A percentile compares a stretch with the other conserved stretches of the same genome.
These are phyloP conservation scores for Pomacea canaliculata DNA, from an alignment of 2,888 invertebrate species.

Conservation along the genomic window DNA sequence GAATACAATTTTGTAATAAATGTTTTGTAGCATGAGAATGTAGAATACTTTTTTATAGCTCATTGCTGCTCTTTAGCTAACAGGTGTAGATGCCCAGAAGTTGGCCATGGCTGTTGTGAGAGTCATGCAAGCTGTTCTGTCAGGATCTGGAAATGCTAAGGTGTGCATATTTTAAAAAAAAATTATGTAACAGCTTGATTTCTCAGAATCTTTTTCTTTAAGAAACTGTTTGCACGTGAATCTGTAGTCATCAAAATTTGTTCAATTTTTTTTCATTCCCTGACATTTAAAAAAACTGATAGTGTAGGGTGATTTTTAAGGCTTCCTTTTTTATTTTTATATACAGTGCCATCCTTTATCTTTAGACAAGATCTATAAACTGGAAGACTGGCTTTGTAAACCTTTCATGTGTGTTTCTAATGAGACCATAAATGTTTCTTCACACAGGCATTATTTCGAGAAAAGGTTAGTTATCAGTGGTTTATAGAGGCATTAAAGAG, in stretches of 20 bases:
- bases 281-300: background rate
- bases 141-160: slow-evolving; percentile 60
- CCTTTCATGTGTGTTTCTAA: too few species aligned
- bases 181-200: too few species aligned
- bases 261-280: background rate
- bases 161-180: slow-evolving; percentile 31
- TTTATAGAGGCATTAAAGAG: slow-evolving; percentile 69
- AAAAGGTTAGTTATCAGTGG: slow-evolving; percentile 66
- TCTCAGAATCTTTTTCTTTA: background rate
- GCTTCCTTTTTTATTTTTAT: too few species aligned
- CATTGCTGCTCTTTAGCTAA: slow-evolving; percentile 44
- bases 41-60: too few species aligned
- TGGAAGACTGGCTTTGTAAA: too few species aligned
- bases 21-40: too few species aligned
- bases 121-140: slow-evolving; percentile 57
- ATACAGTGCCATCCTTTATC: too few species aligned
- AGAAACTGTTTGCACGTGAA: background rate
- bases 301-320: background rate
- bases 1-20: too few species aligned
- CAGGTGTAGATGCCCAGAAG: slow-evolving; percentile 55
- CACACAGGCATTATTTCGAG: slow-evolving; percentile 65
- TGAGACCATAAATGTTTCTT: background rate
- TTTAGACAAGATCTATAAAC: too few species aligned
- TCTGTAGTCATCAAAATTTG: background rate
- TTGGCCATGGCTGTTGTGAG: slow-evolving; percentile 60